Evolutionary conservation across 1,140 invertebrate species (phyloP).

Genomic region (Ceratosolen fusciceps): DNA sequence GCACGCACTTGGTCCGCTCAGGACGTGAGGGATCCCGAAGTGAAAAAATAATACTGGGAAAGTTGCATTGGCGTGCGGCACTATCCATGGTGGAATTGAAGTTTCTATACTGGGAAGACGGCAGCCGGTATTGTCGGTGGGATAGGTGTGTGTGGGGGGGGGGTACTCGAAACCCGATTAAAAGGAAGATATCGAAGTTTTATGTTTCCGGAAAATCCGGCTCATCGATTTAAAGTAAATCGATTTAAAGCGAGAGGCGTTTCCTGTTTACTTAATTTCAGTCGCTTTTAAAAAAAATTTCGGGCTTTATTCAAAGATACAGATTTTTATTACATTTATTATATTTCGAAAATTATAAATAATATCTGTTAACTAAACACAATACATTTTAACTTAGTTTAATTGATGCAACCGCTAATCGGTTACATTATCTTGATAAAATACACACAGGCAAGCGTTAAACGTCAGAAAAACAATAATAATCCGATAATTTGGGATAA

Average conservation of each 20-base stretch:
- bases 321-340: neutral
- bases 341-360: too few species aligned
- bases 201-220: neutral
- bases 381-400: too few species aligned
- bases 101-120: neutral
- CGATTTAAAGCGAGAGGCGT: neutral
- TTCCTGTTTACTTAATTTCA: neutral
- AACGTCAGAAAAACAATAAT: too few species aligned
- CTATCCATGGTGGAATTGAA: neutral
- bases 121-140: too few species aligned
- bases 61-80: neutral
- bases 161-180: neutral
- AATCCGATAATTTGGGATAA: too few species aligned
- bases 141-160: too few species aligned
- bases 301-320: neutral
- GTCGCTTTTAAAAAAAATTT: neutral
- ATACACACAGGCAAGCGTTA: too few species aligned
- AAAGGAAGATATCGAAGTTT: constrained; percentile 16
- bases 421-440: too few species aligned
- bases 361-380: too few species aligned
- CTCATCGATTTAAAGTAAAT: neutral
- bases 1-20: neutral
- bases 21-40: neutral
- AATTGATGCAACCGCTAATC: too few species aligned
- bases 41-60: constrained; percentile 34